Evolutionary conservation across 2,888 invertebrate species (phyloP).

Genomic region (Rhingia campestris): DNA sequence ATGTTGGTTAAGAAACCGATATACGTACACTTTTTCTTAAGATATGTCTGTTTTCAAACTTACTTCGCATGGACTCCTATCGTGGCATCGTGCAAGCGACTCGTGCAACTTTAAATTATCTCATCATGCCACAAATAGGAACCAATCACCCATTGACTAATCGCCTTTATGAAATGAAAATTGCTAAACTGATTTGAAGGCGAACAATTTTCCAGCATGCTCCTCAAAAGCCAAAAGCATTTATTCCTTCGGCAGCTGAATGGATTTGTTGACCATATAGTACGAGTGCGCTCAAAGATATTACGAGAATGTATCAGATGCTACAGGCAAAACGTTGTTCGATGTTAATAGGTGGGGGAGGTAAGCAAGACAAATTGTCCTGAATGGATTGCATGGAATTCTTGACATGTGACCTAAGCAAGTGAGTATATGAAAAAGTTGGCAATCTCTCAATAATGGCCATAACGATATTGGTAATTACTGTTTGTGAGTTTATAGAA

Average conservation of each 20-base stretch:
- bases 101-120: conserved; percentile 63
- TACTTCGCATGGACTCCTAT: background rate
- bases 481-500: too few species aligned
- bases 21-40: conserved; percentile 36
- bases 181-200: conserved; percentile 72
- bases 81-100: conserved; percentile 62
- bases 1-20: conserved; percentile 38
- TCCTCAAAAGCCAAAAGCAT: conserved; percentile 69
- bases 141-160: conserved; percentile 71
- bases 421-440: too few species aligned
- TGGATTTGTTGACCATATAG: conserved; percentile 25
- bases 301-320: too few species aligned
- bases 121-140: conserved; percentile 64
- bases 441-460: too few species aligned
- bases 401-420: too few species aligned
- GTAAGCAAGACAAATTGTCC: too few species aligned
- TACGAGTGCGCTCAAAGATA: too few species aligned
- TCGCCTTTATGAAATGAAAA: conserved; percentile 73
- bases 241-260: conserved; percentile 39
- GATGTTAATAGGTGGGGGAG: too few species aligned
- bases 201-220: conserved; percentile 69
- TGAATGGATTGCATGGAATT: too few species aligned
- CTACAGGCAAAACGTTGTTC: too few species aligned
- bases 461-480: too few species aligned
- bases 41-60: conserved; percentile 14